Percentiles rank a stretch among this genome's conserved stretches.
Evolutionary conservation across 2,113 vertebrate species (phyloP).

Genomic region (Trichechus manatus): DNA sequence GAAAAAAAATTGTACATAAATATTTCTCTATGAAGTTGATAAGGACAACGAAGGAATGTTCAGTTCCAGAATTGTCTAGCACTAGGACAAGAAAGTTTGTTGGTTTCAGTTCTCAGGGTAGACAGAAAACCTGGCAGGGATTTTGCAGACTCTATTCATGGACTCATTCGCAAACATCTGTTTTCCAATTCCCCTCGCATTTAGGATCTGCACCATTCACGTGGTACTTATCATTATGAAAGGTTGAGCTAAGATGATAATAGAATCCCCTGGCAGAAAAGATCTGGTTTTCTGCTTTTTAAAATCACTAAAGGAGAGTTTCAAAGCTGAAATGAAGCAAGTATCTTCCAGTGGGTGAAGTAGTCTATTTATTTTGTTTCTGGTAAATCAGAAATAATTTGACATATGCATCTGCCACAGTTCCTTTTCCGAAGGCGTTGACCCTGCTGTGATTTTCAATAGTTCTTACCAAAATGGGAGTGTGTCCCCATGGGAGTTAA

Average conservation of each 20-base stretch:
- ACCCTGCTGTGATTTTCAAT: not conserved
- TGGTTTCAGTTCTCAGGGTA: not conserved
- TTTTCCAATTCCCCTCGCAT: not conserved
- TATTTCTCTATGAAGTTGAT: conserved; percentile 20
- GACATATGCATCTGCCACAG: not conserved
- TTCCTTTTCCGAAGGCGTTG: not conserved
- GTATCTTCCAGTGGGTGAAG: not conserved
- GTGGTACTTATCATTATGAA: not conserved
- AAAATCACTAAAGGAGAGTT: not conserved
- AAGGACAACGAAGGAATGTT: not conserved
- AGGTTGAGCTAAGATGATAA: not conserved
- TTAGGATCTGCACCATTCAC: not conserved
- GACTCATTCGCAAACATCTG: not conserved
- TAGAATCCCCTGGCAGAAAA: not conserved
- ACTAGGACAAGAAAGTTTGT: not conserved
- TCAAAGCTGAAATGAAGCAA: not conserved
- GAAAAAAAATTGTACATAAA: not conserved
- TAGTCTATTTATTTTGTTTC: not conserved
- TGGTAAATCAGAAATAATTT: conserved; percentile 33
- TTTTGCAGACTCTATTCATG: not conserved
- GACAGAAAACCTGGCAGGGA: not conserved
- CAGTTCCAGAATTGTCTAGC: not conserved
- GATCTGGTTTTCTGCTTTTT: not conserved
- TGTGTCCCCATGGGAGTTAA: not conserved
- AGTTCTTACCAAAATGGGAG: not conserved